phyloP scores from a whole-genome alignment of 2,113 vertebrate species.

The Malaclemys terrapin region DNA sequence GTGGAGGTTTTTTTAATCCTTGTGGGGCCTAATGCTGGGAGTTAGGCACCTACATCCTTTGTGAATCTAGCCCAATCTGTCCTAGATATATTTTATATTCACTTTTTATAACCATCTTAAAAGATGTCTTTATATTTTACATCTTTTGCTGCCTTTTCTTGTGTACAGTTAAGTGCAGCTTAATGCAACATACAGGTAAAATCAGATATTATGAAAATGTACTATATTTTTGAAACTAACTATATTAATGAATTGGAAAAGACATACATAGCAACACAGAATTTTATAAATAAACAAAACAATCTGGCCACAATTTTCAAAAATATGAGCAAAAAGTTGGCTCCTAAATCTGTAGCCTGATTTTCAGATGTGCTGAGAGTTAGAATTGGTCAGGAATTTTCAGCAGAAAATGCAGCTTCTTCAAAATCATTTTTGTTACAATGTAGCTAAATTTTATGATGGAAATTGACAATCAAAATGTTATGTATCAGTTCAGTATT shows the following conservation, averaged over 20 bases:
- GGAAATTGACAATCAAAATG: not conserved
- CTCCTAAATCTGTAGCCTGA: not conserved
- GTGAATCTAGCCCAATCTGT: no score
- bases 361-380: not conserved
- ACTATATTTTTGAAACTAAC: not conserved
- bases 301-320: not conserved
- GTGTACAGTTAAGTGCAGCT: not conserved
- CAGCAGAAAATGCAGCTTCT: not conserved
- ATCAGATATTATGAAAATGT: not conserved
- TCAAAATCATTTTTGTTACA: not conserved
- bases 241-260: not conserved
- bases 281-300: not conserved
- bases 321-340: not conserved
- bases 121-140: not conserved
- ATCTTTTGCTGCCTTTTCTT: not conserved
- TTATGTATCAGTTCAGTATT: no score
- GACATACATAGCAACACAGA: not conserved
- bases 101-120: not conserved
- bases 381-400: not conserved
- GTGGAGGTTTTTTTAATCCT: no score
- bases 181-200: not conserved
- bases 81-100: not conserved
- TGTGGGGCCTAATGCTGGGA: no score
- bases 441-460: no score
- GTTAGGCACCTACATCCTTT: no score